Conservation (phyloP, 2,113 vertebrate genomes). For the Phalacrocorax pelagicus region DNA sequence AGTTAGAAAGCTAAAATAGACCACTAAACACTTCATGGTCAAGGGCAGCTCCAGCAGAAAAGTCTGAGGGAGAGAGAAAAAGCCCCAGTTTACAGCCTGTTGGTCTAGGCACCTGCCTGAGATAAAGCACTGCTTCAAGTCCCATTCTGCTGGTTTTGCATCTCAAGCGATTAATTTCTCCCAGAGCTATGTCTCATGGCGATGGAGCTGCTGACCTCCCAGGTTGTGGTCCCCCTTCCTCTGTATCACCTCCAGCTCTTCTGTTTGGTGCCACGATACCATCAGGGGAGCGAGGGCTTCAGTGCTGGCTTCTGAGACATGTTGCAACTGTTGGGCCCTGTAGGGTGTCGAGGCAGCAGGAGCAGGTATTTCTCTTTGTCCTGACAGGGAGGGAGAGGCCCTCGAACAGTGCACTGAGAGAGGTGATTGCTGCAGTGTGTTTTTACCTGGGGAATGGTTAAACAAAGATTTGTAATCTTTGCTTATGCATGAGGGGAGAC, state of each 20-base stretch:
- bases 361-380: neutral
- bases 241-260: neutral
- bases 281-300: neutral
- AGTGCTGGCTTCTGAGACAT: neutral
- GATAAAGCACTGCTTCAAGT: neutral
- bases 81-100: neutral
- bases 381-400: neutral
- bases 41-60: neutral
- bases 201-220: neutral
- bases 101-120: neutral
- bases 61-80: neutral
- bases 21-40: neutral
- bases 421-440: neutral
- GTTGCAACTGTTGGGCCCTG: neutral
- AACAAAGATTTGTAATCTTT: neutral
- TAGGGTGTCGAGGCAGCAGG: neutral
- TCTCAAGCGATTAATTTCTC: neutral
- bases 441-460: neutral
- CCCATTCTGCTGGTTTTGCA: neutral
- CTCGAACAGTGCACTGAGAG: neutral
- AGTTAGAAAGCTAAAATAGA: neutral
- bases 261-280: neutral
- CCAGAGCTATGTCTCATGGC: neutral
- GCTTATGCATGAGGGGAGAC: neutral
- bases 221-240: neutral